Base-by-base conservation (phyloP, 2,888 invertebrate genomes). In the Globia sparganii region DNA sequence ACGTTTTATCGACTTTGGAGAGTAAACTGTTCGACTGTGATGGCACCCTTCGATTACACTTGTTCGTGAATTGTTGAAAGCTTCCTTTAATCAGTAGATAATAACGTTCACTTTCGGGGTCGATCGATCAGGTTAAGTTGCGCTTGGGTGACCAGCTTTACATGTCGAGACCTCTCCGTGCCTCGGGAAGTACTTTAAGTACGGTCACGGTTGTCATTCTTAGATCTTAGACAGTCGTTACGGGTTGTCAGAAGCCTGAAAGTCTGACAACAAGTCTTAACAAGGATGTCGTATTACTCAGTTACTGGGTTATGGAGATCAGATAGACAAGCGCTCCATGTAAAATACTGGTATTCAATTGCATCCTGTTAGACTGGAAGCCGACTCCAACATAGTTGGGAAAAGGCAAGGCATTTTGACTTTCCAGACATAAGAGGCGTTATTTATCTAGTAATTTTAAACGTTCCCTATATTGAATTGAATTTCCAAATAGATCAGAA, bases 1-100 rank as follows among this genome's bases (percentile, higher is more conserved):
- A 59, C 40, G 71, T 67, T 74, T 83, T 72, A 74, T 76, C 58
- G 53, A 69, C 43, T 69, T 34, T 61, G 53, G 59, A 31, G 53
- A 58, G 66, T 34, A 37, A 72, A 69, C 61, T 65, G 28, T 40
- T 76, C 28, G 46, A 43, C n/a, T 70, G 40, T 67, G 83, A 83
- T 73, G 72, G 71, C 43, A 83, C 49, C n/a, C 68, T 78, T 46
- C 9, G 46, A 76, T 61, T 40, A 78, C 28, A 67, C 3, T n/a
- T 34, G 49, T 49, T 49, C n/a, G 5, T 18, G 34, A 56, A 76
- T 70, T 71, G 31, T 25, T 67, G 43, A 58, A 71, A 67, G 53
- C 46, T 61, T 61, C 4, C 28, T 65, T 37, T 9, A n/a, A 21
- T 13, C 25, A n/a, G 34, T 25, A 4, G 0, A 37, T 72, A 64